Percentiles rank a stretch among this genome's conserved stretches.
These are phyloP conservation scores for Drosophila tripunctata DNA, from an alignment of 2,888 invertebrate species.

Conservation along the genomic window DNA sequence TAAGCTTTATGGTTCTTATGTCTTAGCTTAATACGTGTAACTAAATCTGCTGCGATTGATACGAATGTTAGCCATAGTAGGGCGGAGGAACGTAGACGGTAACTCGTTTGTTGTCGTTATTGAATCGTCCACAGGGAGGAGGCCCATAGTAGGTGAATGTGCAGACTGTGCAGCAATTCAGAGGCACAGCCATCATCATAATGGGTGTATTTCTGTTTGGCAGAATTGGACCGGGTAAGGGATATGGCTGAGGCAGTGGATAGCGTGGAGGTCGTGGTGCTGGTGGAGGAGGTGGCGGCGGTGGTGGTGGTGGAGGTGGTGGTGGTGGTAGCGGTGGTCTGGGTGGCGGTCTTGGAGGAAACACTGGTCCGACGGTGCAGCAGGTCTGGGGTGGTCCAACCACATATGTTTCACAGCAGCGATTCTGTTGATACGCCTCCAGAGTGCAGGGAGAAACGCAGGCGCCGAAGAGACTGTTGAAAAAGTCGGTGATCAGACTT, in stretches of 20 bases:
- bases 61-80: conserved; percentile 47
- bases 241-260: conserved; percentile 27
- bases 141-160: conserved; percentile 73
- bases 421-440: conserved; percentile 69
- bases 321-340: conserved; percentile 16
- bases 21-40: conserved; percentile 19
- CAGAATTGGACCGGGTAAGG: conserved; percentile 21
- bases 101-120: conserved; percentile 33
- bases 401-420: conserved; percentile 68
- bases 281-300: conserved; percentile 22
- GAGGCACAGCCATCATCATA: conserved; percentile 58
- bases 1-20: conserved; percentile 5
- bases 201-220: conserved; percentile 48
- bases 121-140: conserved; percentile 71
- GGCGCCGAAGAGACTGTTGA: conserved; percentile 53
- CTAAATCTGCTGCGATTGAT: too few relatives aligned
- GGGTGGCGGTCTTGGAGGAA: conserved; percentile 14
- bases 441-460: conserved; percentile 76
- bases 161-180: conserved; percentile 75
- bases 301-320: conserved; percentile 22
- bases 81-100: conserved; percentile 69
- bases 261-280: conserved; percentile 42
- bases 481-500: conserved; percentile 61
- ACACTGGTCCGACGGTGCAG: conserved; percentile 27
- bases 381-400: conserved; percentile 45